Evolutionary conservation across 1,140 invertebrate species (phyloP), one percentile per base, ranked within the genome.

Genomic region (Trichomalopsis sarcophagae): DNA sequence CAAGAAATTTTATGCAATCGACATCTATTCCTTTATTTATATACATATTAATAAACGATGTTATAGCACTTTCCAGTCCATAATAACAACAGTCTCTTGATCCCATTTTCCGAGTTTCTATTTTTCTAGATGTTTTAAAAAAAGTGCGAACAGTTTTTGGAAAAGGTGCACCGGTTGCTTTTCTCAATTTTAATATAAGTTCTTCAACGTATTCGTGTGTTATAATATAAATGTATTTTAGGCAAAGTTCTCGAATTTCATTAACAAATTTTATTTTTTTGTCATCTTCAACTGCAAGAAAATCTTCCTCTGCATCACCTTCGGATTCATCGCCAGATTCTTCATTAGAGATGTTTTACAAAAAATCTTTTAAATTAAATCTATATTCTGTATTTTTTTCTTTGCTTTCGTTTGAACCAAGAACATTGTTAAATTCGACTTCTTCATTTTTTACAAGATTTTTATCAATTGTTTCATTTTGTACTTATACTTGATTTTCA

Each of bases 61-160:
- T 47, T 79, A 84, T 50, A 84, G 47, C 76, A 23, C 81, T 82
- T 71, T 84, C 5, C 13, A 85, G 27, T 10, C 82, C 81, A 71
- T 83, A 85, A 75, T 87, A 85, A 81, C 62, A 83, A 55, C 87
- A 87, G 27, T 47, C n/a, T 47, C 85, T 85, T n/a, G 47, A 36
- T n/a, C 77, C n/a, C 50, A 84, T 76, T 23, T 66, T 14, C 17
- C 40, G 40, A 47, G 77, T 81, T 10, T 80, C 68, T 44, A 77
- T 27, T 13, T 47, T 27, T 83, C 81, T 79, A 30, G 85, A 81
- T 23, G 85, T 86, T 27, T 68, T 17, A 13, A 86, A 44, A 27
- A 86, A 44, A 7, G 85, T 83, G 66, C 82, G 21, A 23, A 30
- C 30, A 77, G 76, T 74, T 33, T 50, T 62, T 9, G 82, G 75